phyloP scores from a whole-genome alignment of 2,888 invertebrate species.

The Anthrax anthrax region DNA sequence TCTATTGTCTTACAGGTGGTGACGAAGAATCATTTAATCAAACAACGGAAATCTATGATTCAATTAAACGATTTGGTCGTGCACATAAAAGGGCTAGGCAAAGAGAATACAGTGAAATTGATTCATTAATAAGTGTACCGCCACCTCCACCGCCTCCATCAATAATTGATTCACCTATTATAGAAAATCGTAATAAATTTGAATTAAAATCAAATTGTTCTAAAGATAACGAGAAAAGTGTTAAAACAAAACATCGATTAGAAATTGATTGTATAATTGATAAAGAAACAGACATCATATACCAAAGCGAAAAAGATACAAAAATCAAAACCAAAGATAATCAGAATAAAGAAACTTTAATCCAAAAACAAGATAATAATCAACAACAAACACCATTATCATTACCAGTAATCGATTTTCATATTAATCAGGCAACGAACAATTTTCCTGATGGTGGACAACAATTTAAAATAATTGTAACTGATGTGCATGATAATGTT shows the following conservation, averaged over 20 bases:
- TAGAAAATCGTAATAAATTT: neutral
- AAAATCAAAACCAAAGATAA: conserved; percentile 32
- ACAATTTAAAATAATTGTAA: conserved; percentile 30
- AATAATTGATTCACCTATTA: neutral
- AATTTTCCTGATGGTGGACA: conserved; percentile 5
- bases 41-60: conserved; percentile 22
- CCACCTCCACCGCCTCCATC: neutral
- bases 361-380: too few species aligned
- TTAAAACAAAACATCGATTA: neutral
- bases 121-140: conserved; percentile 7
- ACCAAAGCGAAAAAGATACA: conserved; percentile 23
- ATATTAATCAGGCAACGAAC: conserved; percentile 30
- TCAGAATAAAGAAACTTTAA: neutral
- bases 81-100: conserved; percentile 29
- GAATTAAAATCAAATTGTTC: neutral
- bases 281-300: conserved; percentile 32
- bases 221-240: neutral
- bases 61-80: conserved; percentile 29
- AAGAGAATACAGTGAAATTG: conserved; percentile 17
- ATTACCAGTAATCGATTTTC: conserved; percentile 37
- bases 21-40: neutral
- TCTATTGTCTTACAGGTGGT: neutral
- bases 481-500: conserved; percentile 30
- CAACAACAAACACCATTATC: neutral
- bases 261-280: neutral